These are phyloP conservation scores for Phocides pigmalion DNA, from an alignment of 1,140 invertebrate genomes.

Conservation along the genomic window DNA sequence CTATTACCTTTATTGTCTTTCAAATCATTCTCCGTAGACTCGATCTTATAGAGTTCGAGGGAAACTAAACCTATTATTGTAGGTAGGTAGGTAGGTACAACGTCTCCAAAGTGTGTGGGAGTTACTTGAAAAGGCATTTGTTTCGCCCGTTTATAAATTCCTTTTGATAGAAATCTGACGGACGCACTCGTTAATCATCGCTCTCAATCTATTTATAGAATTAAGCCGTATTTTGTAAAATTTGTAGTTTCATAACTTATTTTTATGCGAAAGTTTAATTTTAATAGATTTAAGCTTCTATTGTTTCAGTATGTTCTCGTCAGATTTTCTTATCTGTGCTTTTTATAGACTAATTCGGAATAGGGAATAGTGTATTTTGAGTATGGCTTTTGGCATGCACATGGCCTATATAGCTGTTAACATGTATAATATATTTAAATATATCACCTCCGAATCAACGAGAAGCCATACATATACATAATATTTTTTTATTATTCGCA, in stretches of 20 bases:
- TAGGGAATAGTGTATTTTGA: too few relatives aligned
- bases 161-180: constrained; percentile 24
- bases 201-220: constrained; percentile 24
- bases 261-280: constrained; percentile 13
- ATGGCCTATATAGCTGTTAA: too few relatives aligned
- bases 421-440: too few relatives aligned
- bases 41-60: constrained; percentile 8
- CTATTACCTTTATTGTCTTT: constrained; percentile 13
- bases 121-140: constrained; percentile 27
- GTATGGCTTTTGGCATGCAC: too few relatives aligned
- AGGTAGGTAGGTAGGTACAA: background rate
- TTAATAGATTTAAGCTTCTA: background rate
- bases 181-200: constrained; percentile 20
- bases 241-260: constrained; percentile 5
- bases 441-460: too few relatives aligned
- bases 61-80: constrained; percentile 15
- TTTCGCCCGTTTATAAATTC: constrained; percentile 26
- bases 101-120: constrained; percentile 13
- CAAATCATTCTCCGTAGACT: background rate
- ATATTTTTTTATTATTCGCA: too few relatives aligned
- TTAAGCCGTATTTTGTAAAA: background rate
- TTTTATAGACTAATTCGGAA: too few relatives aligned
- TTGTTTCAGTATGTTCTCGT: too few relatives aligned
- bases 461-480: too few relatives aligned
- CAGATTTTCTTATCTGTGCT: too few relatives aligned